Base-by-base conservation (phyloP, 1,140 invertebrate species). In the Druon quercuslanigerum region DNA sequence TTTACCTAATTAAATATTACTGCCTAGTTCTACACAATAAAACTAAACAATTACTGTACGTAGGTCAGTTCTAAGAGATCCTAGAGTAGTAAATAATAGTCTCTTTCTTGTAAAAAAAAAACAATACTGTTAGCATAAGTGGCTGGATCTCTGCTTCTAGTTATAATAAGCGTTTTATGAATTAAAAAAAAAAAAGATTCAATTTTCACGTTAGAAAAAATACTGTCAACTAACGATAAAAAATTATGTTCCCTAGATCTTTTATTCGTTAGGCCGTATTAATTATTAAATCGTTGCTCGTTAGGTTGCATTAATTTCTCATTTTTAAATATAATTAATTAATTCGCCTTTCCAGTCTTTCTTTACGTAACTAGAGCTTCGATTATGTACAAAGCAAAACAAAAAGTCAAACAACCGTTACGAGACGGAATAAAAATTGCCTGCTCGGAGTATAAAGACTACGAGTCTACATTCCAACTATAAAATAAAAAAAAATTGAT, bases 111-210 rank as follows among this genome's bases (percentile, higher is more conserved):
- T 33, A 66, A 66, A 66, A 66, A 66, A 66, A 33, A 66, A 66
- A 66, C 60, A 66, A 66, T 66, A 66, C 60, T 66, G 60, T 66
- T 66, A 66, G 60, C 20, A 66, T 66, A 66, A 66, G 60, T 66
- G 60, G 60, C 60, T 66, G 25, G 60, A 66, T 25, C 60, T 66
- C 60, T 66, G 60, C 25, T 66, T 66, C 60, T 66, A 66, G 60
- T 66, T 66, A 66, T 66, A 66, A 66, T 66, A 66, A 66, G 60
- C 60, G 60, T 66, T 66, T 66, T 46, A 33, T 40, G 40, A 66
- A n/a, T 7, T 40, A 16, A 66, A 66, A 66, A 66, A 66, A 40
- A 56, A 56, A 16, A 9, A 14, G 9, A 14, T 5, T 46, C 40
- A 66, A 14, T 66, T 66, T 66, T 66, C 13, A 66, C 60, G 25